A percentile compares a stretch with the other conserved stretches of the same genome.
These are phyloP conservation scores for Andrena haemorrhoa DNA, from an alignment of 2,888 invertebrate genomes.

Conservation along the genomic window DNA sequence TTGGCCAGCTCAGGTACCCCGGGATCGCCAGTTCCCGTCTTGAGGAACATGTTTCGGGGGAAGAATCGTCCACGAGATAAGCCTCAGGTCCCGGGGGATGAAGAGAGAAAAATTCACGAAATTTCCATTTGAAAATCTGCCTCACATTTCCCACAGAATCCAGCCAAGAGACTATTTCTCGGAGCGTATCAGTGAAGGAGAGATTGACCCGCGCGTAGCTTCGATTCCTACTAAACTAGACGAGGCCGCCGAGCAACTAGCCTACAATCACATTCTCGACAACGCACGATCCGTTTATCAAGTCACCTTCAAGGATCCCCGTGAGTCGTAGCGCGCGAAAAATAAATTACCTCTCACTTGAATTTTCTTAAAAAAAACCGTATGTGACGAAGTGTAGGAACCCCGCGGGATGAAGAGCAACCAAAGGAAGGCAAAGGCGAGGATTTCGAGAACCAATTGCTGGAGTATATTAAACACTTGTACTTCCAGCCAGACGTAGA, in stretches of 20 bases:
- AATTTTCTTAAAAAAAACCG: neutral
- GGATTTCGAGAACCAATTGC: conserved; percentile 70
- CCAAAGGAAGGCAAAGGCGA: conserved; percentile 52
- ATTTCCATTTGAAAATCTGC: neutral
- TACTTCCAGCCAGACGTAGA: conserved; percentile 69
- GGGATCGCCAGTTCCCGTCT: too few relatives aligned
- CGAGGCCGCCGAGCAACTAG: conserved; percentile 64
- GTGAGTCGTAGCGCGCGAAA: conserved; percentile 47
- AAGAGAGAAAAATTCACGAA: neutral
- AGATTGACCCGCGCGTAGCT: conserved; percentile 68
- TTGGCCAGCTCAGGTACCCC: too few relatives aligned
- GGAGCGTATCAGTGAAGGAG: conserved; percentile 68
- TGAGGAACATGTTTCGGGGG: too few relatives aligned
- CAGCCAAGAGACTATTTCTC: conserved; percentile 63
- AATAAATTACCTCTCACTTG: neutral
- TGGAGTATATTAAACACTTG: conserved; percentile 70
- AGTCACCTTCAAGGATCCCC: conserved; percentile 66
- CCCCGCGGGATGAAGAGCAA: neutral
- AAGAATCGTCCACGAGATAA: too few relatives aligned
- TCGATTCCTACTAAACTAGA: conserved; percentile 63
- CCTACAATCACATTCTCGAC: conserved; percentile 69
- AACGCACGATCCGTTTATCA: conserved; percentile 69
- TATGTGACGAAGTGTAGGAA: neutral
- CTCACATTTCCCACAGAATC: conserved; percentile 16
- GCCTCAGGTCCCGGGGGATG: too few relatives aligned